A percentile compares a stretch with the other conserved stretches of the same genome.
Conservation (phyloP, 1,140 invertebrate genomes). For the Augochlora pura region DNA sequence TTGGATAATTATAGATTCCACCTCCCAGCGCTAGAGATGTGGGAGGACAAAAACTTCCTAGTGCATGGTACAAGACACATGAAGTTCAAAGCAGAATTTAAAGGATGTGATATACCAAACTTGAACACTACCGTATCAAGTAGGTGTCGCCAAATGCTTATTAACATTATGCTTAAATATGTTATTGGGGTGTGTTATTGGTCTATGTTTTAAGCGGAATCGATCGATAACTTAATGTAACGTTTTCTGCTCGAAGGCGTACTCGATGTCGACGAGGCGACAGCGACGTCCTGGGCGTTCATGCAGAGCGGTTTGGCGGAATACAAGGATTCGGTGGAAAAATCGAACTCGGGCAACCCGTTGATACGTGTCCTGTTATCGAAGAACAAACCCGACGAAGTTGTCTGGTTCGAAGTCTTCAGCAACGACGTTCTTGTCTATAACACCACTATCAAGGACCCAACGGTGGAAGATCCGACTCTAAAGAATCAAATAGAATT, state of each 20-base stretch:
- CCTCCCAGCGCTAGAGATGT: constrained; percentile 67
- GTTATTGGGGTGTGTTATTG: too few relatives aligned
- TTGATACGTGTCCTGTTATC: constrained; percentile 60
- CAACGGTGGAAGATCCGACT: too few relatives aligned
- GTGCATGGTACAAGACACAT: rapidly evolving
- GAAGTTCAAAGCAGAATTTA: background rate
- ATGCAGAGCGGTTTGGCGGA: background rate
- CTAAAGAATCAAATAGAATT: too few relatives aligned
- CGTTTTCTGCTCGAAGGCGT: constrained; percentile 23
- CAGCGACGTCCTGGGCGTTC: constrained; percentile 62
- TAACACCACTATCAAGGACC: background rate
- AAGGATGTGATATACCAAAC: background rate
- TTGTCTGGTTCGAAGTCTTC: background rate
- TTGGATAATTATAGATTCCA: constrained; percentile 35
- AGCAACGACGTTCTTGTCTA: rapidly evolving
- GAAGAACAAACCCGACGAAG: background rate
- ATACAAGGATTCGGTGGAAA: constrained; percentile 56
- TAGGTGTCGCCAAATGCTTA: too few relatives aligned
- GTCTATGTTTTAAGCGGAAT: too few relatives aligned
- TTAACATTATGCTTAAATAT: too few relatives aligned
- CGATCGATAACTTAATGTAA: too few relatives aligned
- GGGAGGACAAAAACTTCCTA: constrained; percentile 23
- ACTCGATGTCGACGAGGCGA: background rate
- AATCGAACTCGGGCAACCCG: constrained; percentile 65
- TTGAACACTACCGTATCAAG: background rate